These are phyloP conservation scores for Papilio glaucus DNA, from an alignment of 1,140 invertebrate genomes.

Conservation along the genomic window DNA sequence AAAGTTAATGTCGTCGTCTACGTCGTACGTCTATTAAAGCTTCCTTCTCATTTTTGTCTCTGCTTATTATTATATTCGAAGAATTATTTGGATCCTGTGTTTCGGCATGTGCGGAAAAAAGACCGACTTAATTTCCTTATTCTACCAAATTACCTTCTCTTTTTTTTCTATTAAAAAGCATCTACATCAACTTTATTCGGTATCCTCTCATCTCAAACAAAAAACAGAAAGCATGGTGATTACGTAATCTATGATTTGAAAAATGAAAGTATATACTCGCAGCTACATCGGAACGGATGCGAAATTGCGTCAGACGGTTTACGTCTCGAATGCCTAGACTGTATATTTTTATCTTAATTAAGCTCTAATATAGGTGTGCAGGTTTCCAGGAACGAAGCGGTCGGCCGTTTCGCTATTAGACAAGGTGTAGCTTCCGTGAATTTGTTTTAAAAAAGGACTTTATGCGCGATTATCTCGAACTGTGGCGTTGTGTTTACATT, in stretches of 20 bases:
- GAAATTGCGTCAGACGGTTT: conserved; percentile 37
- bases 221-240: conserved; percentile 5
- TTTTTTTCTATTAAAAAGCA: not conserved
- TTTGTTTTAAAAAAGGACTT: conserved; percentile 14
- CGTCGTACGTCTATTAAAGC: too few relatives aligned
- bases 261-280: conserved; percentile 25
- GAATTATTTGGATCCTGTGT: not conserved
- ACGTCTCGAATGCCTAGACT: conserved; percentile 36
- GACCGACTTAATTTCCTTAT: not conserved
- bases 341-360: conserved; percentile 40
- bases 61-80: too few relatives aligned
- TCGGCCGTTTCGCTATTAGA: conserved; percentile 27
- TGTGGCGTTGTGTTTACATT: not conserved
- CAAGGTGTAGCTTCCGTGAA: conserved; percentile 30
- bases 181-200: not conserved
- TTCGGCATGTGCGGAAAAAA: not conserved
- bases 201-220: conserved; percentile 13
- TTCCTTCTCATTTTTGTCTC: too few relatives aligned
- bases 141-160: not conserved
- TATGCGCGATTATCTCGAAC: conserved; percentile 9
- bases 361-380: conserved; percentile 38
- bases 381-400: conserved; percentile 34
- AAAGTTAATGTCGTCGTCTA: too few relatives aligned
- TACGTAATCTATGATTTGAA: conserved; percentile 34
- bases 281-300: conserved; percentile 34